phyloP scores from a whole-genome alignment of 2,113 vertebrate species.

The Rhabdomys dilectus region DNA sequence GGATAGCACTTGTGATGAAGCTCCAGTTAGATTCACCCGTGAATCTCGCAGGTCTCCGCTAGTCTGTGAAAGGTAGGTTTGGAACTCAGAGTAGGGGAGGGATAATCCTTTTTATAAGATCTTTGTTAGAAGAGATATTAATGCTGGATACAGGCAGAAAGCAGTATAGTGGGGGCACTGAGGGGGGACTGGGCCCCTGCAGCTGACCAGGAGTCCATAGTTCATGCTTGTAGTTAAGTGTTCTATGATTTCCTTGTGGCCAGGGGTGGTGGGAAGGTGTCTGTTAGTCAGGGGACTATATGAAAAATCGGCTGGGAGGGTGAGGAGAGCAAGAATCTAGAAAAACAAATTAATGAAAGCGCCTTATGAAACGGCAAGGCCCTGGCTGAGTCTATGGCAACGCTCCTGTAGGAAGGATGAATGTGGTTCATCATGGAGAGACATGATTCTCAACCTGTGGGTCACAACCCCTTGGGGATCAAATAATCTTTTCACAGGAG shows the following conservation, averaged over 20 bases:
- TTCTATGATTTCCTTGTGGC: not conserved
- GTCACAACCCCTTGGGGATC: too few relatives aligned
- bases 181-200: not conserved
- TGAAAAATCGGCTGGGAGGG: not conserved
- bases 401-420: not conserved
- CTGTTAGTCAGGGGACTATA: not conserved
- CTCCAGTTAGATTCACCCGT: not conserved
- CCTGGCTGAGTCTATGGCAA: not conserved
- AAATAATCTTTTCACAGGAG: not conserved
- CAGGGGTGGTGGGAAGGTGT: not conserved
- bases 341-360: not conserved
- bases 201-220: too few relatives aligned
- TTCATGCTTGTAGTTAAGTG: not conserved
- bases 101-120: not conserved
- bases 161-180: not conserved
- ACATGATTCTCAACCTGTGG: not conserved
- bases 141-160: too few relatives aligned
- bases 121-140: not conserved
- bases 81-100: not conserved
- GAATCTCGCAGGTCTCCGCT: not conserved
- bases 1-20: not conserved
- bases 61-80: not conserved
- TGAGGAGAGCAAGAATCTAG: not conserved
- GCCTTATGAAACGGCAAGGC: not conserved
- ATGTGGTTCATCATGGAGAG: rapidly evolving